Base-by-base conservation (phyloP, 2,888 invertebrate species). In the Apomyelois bistriatella region DNA sequence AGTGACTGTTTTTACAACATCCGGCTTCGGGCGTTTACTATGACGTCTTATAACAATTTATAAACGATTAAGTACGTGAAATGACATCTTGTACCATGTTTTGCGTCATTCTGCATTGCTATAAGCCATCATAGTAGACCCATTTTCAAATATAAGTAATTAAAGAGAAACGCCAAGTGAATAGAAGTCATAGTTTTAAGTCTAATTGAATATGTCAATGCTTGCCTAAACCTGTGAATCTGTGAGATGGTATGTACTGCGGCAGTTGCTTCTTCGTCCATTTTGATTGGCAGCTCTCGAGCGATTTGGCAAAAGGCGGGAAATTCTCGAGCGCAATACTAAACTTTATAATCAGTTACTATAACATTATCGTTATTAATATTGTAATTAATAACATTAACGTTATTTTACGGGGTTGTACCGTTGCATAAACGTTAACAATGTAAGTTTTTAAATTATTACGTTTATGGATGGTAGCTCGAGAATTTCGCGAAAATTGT, bases 201-300 rank as follows among this genome's bases (percentile, higher is more conserved):
- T 67, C 67, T 53, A 76, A 71, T 71, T 76, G 68, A 71, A 58
- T 35, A 62, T 61, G 76, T 76, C 76, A 70, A 78, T 81, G 88
- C 88, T 89, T 89, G 89, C 88, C 88, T 82, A 65, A 70, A 43
- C 37, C 48, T 30, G 37, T 37, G 48, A 46, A 32, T 15, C 38
- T 49, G 37, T 17, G 46, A 46, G 30, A 32, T 30, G 9, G 16
- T 22, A 12, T 13, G 13, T 13, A 13, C 6, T 12, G 46, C 9
- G 6, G 30, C 32, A 13, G 43, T 30, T 46, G 30, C 8, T 43
- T 41, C n/a, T 43, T 43, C 43, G 46, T 46, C 46, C 46, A 46
- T 46, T 13, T 32, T 35, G 46, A n/a, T 32, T 16, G 32, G 5
- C 46, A 46, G 28, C 30, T 30, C 30, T 13, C 15, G 32, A 32